Evolutionary conservation across 64 coral and sea anemone species (phyloP).

Genomic region (Stylophora pistillata): DNA sequence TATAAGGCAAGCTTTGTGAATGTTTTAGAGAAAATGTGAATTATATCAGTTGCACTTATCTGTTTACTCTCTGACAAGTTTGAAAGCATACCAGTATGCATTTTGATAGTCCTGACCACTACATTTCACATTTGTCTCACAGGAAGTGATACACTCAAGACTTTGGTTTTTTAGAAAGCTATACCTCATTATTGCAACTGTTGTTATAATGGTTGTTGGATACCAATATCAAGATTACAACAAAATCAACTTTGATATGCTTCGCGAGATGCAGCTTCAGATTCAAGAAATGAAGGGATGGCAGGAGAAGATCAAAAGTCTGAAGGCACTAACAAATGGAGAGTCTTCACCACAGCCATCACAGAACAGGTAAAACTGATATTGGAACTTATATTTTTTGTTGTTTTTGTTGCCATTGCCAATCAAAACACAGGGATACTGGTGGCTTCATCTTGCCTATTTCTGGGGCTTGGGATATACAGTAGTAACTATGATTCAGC

Average conservation of each 20-base stretch:
- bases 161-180: slow-evolving; percentile 84
- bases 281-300: slow-evolving; percentile 66
- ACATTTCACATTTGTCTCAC: neutral
- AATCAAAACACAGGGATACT: no score
- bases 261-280: slow-evolving; percentile 75
- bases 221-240: slow-evolving; percentile 84
- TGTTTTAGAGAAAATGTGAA: no score
- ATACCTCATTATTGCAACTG: slow-evolving; percentile 45
- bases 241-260: slow-evolving; percentile 82
- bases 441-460: no score
- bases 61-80: no score
- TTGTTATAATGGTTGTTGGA: slow-evolving; percentile 40
- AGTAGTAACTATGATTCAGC: neutral
- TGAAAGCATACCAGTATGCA: no score
- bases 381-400: neutral
- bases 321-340: slow-evolving; percentile 63
- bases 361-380: neutral
- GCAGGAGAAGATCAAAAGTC: slow-evolving; percentile 49
- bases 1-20: no score
- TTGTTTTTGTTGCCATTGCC: neutral
- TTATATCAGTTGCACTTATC: no score
- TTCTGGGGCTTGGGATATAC: no score
- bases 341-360: slow-evolving; percentile 8
- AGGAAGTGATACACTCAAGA: slow-evolving; percentile 75
- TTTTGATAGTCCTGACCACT: neutral